These are phyloP conservation scores for Shinisaurus crocodilurus DNA, from an alignment of 2,113 vertebrate genomes.

Conservation along the genomic window DNA sequence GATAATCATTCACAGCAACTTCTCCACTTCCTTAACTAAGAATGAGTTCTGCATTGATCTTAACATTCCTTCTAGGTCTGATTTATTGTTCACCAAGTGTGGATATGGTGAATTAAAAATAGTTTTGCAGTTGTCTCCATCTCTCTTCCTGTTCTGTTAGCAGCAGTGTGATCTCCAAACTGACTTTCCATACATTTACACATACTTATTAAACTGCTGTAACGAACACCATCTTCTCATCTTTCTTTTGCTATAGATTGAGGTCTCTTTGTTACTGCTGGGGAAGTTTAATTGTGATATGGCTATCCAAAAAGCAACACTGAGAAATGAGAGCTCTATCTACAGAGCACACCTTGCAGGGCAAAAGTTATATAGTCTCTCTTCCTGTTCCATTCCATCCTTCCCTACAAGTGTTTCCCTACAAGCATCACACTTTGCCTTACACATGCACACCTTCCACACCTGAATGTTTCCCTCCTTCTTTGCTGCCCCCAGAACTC, in stretches of 20 bases:
- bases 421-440: not conserved
- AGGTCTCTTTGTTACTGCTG: rapidly evolving
- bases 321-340: not conserved
- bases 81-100: slow-evolving; percentile 20
- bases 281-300: not conserved
- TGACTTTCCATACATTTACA: not conserved
- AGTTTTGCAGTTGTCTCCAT: not conserved
- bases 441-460: not conserved
- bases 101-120: slow-evolving; percentile 9
- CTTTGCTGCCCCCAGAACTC: not conserved
- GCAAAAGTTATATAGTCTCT: not conserved
- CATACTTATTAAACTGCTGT: not conserved
- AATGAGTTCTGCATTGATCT: slow-evolving; percentile 19
- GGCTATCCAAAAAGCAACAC: not conserved
- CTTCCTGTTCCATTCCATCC: not conserved
- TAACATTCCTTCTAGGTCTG: not conserved
- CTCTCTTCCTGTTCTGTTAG: slow-evolving; percentile 21
- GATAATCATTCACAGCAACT: slow-evolving; percentile 24
- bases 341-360: not conserved
- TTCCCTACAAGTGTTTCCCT: not conserved
- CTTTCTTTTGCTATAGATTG: not conserved
- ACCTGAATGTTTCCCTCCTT: not conserved
- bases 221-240: slow-evolving; percentile 3
- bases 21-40: slow-evolving; percentile 15
- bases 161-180: rapidly evolving